A percentile compares a stretch with the other conserved stretches of the same genome.
Conservation (phyloP, 2,797 vertebrate species). For the Rhincodon typus region DNA sequence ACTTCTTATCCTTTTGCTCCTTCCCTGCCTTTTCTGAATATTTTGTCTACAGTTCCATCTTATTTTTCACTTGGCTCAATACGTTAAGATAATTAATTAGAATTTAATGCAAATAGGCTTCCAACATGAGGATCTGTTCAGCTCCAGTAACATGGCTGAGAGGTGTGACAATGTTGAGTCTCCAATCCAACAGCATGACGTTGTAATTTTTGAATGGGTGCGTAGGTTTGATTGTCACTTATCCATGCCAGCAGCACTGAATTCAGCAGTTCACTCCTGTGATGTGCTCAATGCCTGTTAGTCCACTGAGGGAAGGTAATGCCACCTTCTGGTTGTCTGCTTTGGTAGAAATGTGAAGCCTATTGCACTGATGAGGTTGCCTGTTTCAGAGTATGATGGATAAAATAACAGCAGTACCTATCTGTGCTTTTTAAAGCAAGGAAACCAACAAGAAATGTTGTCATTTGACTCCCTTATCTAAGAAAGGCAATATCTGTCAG, state of each 20-base stretch:
- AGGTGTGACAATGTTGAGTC: background rate
- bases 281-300: background rate
- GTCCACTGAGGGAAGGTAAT: background rate
- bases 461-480: background rate
- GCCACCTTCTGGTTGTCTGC: background rate
- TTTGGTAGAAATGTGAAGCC: background rate
- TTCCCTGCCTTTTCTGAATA: too few relatives aligned
- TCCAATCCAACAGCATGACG: background rate
- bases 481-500: too few relatives aligned
- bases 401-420: background rate
- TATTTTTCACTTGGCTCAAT: background rate
- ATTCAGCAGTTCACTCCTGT: background rate
- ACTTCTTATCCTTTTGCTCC: too few relatives aligned
- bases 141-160: background rate
- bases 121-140: background rate
- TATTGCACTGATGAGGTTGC: too few relatives aligned
- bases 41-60: too few relatives aligned
- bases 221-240: background rate
- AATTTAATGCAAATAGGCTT: background rate
- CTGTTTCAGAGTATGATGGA: background rate
- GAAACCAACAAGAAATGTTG: background rate
- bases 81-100: background rate
- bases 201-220: background rate
- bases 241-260: background rate
- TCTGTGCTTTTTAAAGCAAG: background rate